A percentile compares a stretch with the other conserved stretches of the same genome.
These are phyloP conservation scores for Lamellibrachia satsuma DNA, from an alignment of 2,888 invertebrate species.

Conservation along the genomic window DNA sequence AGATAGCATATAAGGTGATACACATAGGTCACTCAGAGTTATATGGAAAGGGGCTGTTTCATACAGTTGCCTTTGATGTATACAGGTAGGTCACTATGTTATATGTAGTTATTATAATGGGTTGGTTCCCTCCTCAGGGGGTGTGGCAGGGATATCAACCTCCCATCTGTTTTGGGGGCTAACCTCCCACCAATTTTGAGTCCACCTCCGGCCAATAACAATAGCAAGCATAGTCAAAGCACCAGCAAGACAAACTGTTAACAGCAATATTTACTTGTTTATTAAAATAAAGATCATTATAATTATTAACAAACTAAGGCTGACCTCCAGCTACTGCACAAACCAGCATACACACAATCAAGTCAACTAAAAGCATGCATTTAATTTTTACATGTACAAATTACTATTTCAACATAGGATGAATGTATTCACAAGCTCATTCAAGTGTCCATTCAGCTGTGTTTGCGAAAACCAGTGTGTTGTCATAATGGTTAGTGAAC, in stretches of 20 bases:
- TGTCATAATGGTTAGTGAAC: background rate
- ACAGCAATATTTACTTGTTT: background rate
- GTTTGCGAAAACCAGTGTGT: background rate
- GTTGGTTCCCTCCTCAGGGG: no score
- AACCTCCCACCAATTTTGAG: no score
- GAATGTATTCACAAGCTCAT: background rate
- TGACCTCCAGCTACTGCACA: background rate
- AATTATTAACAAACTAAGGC: conserved; percentile 17
- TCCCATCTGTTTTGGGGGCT: no score
- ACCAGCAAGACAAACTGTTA: background rate
- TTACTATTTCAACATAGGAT: conserved; percentile 3
- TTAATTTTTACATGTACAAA: background rate
- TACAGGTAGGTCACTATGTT: no score
- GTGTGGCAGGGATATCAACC: no score
- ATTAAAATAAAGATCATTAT: conserved; percentile 1
- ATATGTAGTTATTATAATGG: no score
- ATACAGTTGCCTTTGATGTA: no score
- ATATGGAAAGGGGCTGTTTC: no score
- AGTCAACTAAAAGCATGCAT: conserved; percentile 13
- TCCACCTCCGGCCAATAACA: background rate
- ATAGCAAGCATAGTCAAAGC: background rate
- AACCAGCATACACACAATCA: background rate
- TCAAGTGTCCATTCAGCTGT: background rate
- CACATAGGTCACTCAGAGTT: no score
- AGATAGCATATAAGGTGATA: no score